Percentiles rank a stretch among this genome's conserved stretches.
Evolutionary conservation across 2,888 invertebrate species (phyloP).

Genomic region (Rhagophthalmus giganteus): DNA sequence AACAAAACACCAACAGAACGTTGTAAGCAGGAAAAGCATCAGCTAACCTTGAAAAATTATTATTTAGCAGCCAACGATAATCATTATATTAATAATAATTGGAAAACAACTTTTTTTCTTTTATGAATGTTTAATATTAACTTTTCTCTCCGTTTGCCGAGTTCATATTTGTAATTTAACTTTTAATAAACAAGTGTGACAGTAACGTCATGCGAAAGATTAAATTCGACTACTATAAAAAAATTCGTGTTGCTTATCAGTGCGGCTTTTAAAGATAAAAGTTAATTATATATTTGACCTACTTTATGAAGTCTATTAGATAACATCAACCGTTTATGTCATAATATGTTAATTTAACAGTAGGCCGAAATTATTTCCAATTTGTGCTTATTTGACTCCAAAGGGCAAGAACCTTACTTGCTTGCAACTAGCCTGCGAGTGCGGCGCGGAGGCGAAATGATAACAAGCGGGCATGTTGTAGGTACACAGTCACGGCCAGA

Average conservation of each 20-base stretch:
- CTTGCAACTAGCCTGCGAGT: neutral
- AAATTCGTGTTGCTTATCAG: slow-evolving; percentile 18
- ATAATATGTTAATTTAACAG: slow-evolving; percentile 19
- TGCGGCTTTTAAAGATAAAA: slow-evolving; percentile 16
- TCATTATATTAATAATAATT: neutral
- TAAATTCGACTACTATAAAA: slow-evolving; percentile 7
- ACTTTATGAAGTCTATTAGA: slow-evolving; percentile 22
- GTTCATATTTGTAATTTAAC: neutral
- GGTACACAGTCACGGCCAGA: neutral
- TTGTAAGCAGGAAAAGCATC: no score
- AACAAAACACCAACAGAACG: no score
- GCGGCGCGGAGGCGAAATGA: no score
- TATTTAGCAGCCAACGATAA: neutral
- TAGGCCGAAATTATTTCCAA: slow-evolving; percentile 19
- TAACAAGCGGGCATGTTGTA: neutral
- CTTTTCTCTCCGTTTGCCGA: neutral
- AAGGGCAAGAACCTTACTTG: slow-evolving; percentile 13
- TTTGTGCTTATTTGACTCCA: slow-evolving; percentile 18
- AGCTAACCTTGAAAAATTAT: neutral
- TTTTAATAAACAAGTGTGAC: no score
- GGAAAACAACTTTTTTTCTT: slow-evolving; percentile 1
- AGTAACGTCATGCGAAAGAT: slow-evolving; percentile 1
- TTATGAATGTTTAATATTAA: neutral
- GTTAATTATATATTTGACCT: slow-evolving; percentile 25
- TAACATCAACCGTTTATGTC: slow-evolving; percentile 23